These are phyloP conservation scores for Pollicipes pollicipes DNA, from an alignment of 1,140 invertebrate species.

Conservation along the genomic window DNA sequence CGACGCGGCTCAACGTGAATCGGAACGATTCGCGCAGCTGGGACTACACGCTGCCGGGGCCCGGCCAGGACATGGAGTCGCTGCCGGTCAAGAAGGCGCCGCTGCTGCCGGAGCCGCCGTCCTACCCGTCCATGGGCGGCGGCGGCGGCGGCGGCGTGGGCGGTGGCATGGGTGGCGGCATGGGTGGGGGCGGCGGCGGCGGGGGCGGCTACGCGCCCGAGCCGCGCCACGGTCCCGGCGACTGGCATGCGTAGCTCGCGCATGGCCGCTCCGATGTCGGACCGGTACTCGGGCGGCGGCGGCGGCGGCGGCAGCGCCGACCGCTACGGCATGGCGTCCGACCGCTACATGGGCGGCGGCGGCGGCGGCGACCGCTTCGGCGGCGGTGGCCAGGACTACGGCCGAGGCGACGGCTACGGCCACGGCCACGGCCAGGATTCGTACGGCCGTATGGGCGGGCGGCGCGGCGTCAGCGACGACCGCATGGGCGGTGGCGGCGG, in stretches of 20 bases:
- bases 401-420: constrained; percentile 1
- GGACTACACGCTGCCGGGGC: constrained; percentile 32
- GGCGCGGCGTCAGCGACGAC: constrained; percentile 1
- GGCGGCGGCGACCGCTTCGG: not conserved
- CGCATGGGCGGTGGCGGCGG: not conserved
- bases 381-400: constrained; percentile 3
- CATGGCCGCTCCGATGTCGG: not conserved
- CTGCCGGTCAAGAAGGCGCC: not conserved
- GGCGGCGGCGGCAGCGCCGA: not conserved
- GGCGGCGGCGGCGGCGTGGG: not conserved
- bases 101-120: constrained; percentile 6
- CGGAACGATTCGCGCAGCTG: constrained; percentile 38
- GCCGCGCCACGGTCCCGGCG: not conserved
- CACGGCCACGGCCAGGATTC: not conserved
- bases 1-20: constrained; percentile 33
- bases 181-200: too few relatives aligned
- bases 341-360: constrained; percentile 5
- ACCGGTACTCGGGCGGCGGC: constrained; percentile 2
- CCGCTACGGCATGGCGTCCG: not conserved
- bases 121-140: not conserved
- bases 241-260: constrained; percentile 1
- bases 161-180: not conserved
- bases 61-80: constrained; percentile 18
- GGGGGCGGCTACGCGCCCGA: not conserved
- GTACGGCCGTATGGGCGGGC: not conserved